These are phyloP conservation scores for Oreohelix idahoensis DNA, from an alignment of 1,140 invertebrate genomes.

Conservation along the genomic window DNA sequence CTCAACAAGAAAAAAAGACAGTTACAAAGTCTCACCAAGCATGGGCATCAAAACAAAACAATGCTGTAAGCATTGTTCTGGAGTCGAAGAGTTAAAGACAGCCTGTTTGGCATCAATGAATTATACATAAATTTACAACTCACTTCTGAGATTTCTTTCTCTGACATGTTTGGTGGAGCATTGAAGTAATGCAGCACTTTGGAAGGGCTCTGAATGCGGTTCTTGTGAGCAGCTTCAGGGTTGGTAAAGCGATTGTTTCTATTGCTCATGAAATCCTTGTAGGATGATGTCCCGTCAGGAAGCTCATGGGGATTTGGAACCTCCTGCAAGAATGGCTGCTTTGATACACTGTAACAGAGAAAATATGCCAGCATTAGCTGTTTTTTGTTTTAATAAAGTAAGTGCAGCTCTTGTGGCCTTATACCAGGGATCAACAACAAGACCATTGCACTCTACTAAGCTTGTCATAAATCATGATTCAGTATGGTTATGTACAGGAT, in stretches of 20 bases:
- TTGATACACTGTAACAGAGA: conserved; percentile 83
- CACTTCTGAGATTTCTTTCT: conserved; percentile 88
- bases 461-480: no score
- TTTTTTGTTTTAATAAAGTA: no score
- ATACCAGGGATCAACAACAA: no score
- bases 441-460: no score
- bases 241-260: conserved; percentile 89
- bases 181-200: conserved; percentile 95
- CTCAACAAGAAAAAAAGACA: no score
- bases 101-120: no score
- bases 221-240: conserved; percentile 77
- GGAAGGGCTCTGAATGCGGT: conserved; percentile 75
- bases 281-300: conserved; percentile 94
- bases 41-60: no score
- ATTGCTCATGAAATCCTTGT: conserved; percentile 96
- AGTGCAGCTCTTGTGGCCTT: no score
- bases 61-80: no score
- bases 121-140: not conserved
- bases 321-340: conserved; percentile 96
- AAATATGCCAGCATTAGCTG: not conserved
- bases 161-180: conserved; percentile 93
- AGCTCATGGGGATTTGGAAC: conserved; percentile 97
- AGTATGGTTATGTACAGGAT: no score
- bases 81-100: no score
- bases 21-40: no score